Percentiles rank a stretch among this genome's conserved stretches.
phyloP scores from a whole-genome alignment of 2,113 vertebrate species.

The Oceanites oceanicus region DNA sequence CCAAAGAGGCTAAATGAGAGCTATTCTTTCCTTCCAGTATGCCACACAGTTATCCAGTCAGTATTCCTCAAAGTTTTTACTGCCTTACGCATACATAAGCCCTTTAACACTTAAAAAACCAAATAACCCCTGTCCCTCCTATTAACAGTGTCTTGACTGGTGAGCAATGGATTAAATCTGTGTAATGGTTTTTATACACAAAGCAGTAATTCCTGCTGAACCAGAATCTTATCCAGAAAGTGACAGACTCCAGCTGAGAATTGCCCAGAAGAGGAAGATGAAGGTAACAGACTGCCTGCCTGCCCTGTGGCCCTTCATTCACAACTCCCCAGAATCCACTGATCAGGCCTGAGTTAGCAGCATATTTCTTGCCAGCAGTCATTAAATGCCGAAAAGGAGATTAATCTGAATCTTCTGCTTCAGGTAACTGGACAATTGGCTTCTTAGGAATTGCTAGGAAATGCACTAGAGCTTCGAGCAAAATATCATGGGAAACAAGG shows the following conservation, averaged over 20 bases:
- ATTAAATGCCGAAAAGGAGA: conserved; percentile 4
- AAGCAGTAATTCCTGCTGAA: background rate
- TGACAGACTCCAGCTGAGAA: background rate
- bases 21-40: background rate
- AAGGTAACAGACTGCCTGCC: background rate
- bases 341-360: background rate
- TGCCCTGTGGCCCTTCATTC: background rate
- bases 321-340: background rate
- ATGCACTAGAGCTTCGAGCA: background rate
- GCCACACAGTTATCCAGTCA: background rate
- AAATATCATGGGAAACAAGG: background rate
- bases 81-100: background rate
- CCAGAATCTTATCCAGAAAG: background rate
- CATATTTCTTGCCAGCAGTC: conserved; percentile 9
- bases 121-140: background rate
- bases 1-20: background rate
- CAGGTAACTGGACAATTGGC: background rate
- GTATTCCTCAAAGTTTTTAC: background rate
- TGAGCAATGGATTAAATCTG: background rate
- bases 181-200: background rate
- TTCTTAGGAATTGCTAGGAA: background rate
- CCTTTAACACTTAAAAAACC: background rate
- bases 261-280: background rate
- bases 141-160: background rate
- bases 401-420: conserved; percentile 3